Conservation (phyloP, 2,797 vertebrate species). For the Acipenser ruthenus region DNA sequence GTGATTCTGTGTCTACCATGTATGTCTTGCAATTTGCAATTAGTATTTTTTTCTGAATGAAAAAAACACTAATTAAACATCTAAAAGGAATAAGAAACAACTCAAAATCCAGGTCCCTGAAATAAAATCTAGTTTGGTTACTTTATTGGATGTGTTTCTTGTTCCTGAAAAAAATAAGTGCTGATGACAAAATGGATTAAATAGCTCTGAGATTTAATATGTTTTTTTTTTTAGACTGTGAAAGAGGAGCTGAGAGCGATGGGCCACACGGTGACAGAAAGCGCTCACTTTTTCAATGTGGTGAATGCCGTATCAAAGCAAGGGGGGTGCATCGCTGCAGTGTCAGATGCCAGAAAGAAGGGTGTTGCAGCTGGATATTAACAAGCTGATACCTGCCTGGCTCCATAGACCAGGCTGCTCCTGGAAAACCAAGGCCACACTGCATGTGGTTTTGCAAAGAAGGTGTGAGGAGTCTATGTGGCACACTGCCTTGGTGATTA, state of each 20-base stretch:
- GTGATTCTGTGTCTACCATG: too few relatives aligned
- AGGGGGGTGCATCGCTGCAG: conserved; percentile 46
- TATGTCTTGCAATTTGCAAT: too few relatives aligned
- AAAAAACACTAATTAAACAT: too few relatives aligned
- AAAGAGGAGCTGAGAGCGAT: conserved; percentile 28
- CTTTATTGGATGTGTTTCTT: neutral
- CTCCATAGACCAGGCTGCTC: neutral
- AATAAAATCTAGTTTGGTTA: too few relatives aligned
- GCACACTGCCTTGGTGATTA: too few relatives aligned
- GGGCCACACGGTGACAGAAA: conserved; percentile 30
- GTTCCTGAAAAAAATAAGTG: neutral
- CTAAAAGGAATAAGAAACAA: too few relatives aligned
- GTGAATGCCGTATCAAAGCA: conserved; percentile 57
- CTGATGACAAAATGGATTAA: too few relatives aligned
- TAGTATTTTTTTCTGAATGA: too few relatives aligned
- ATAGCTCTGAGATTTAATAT: neutral
- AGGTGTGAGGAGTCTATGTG: too few relatives aligned
- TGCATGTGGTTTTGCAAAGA: neutral
- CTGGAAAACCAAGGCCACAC: neutral
- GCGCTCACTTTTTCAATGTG: conserved; percentile 38
- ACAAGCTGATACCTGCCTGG: conserved; percentile 11
- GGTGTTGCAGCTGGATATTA: conserved; percentile 55
- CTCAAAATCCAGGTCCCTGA: too few relatives aligned
- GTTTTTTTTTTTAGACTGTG: conserved; percentile 36
- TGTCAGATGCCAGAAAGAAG: conserved; percentile 53